A percentile compares a stretch with the other conserved stretches of the same genome.
Conservation (phyloP, 2,113 vertebrate genomes). For the Zootoca vivipara region DNA sequence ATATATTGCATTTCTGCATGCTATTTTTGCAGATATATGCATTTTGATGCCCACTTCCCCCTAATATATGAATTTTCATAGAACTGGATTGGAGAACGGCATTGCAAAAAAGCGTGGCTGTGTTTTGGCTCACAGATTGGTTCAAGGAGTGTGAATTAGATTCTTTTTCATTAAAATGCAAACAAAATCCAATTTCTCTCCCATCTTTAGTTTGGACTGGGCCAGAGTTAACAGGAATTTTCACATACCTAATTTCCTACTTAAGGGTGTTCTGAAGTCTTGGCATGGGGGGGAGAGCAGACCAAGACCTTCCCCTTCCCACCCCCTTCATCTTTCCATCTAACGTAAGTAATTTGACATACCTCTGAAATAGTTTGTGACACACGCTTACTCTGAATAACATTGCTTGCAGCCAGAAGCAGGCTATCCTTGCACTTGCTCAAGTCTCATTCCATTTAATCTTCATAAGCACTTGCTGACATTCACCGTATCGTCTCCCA, state of each 20-base stretch:
- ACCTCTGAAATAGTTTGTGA: conserved; percentile 11
- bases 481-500: conserved; percentile 11
- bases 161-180: no score
- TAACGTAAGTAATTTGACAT: conserved; percentile 10
- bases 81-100: no score
- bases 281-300: not conserved
- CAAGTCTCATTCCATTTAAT: not conserved
- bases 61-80: no score
- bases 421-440: not conserved
- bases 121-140: no score
- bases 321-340: not conserved
- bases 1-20: no score
- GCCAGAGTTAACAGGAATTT: conserved; percentile 15
- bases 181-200: no score
- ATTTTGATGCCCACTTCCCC: no score
- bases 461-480: not conserved
- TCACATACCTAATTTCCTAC: conserved; percentile 20
- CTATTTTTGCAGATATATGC: no score
- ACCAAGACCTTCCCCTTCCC: not conserved
- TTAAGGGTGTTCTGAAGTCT: not conserved
- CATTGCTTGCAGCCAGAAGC: conserved; percentile 20
- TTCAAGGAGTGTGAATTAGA: no score
- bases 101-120: no score
- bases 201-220: no score
- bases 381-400: conserved; percentile 35